Base-by-base conservation (phyloP, 53 echinoderm and acorn worm genomes). In the Actinopyga echinites region DNA sequence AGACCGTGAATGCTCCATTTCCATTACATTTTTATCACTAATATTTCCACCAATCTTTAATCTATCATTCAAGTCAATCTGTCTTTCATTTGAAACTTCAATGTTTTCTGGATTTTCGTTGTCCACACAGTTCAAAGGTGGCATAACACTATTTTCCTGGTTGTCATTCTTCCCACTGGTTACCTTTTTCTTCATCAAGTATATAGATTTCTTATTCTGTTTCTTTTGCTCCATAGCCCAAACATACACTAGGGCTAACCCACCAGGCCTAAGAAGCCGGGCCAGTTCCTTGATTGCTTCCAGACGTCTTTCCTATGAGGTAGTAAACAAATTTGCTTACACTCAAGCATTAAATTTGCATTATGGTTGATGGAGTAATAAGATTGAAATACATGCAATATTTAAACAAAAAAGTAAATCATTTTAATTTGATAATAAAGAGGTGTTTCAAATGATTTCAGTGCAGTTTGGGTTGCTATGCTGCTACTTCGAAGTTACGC, bases 151-250 rank as follows among this genome's bases (percentile, higher is more conserved):
- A 5, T 49, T 49, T 49, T 17, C 49, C 17, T 49, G 49, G 15
- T 17, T 17, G 0, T 49, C 15, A 49, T 15, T 1, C 49, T 49
- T 17, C 17, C 1, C 3, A 15, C 13, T 6, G 0, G 49, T 49
- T 49, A 15, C 17, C 22, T 32, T 57, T 20, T 80, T 58, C 80
- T 80, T 80, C 81, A 80, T 90, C 84, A 97, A 83, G 79, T 97
- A 94, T 57, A 89, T 90, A 29, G 97, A 97, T 45, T 97, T 97
- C 82, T 87, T 85, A 61, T 87, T 57, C 29, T 88, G 79, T 28
- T 65, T 87, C 65, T 94, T 90, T 58, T 97, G 94, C 55, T 97
- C 94, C 84, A 94, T 91, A 22, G 97, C 97, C 97, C 94, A 97
- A 25, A 97, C 97, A 67, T 92, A 92, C 23, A 96, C 83, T 28